Base-by-base conservation (phyloP, 2,113 vertebrate genomes). In the Sebastes schlegelii region DNA sequence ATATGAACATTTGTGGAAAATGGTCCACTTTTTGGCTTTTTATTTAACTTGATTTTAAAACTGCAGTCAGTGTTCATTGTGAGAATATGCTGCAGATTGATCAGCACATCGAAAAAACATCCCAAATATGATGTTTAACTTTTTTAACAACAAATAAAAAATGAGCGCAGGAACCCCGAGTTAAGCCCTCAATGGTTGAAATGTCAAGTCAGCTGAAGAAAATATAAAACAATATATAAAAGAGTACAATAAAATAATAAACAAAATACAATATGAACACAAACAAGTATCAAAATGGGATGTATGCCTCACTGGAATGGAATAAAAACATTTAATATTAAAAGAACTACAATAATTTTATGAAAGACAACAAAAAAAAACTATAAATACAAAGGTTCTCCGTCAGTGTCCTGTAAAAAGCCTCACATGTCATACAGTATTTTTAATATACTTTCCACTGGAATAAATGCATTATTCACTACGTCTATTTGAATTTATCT, bases 371-470 rank as follows among this genome's bases (percentile, higher is more conserved):
- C 63, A 55, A 68, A 62, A 86, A 73, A 82, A 86, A 81, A 83
- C 84, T 91, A 90, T 92, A 94, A 92, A 94, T 93, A 94, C 83
- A 91, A 77, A 80, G 64, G 68, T 86, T 82, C 61, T 82, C 66
- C 42, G 43, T 93, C 86, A 87, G 83, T 91, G 91, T 93, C 92
- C 91, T 84, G 90, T 87, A 82, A 82, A 90, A 90, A 91, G 83
- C 86, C 88, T 90, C 89, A 76, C 60, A 40, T 71, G 52, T 86
- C 66, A 61, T 83, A 77, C 26, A 26, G 26, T 26, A 26, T 26
- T 66, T 86, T 86, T 42, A 80, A 82, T 71, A 83, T 17, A 65
- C 61, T 57, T 77, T 87, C 26, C 34, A 79, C 54, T 82, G 62
- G 43, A 89, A 73, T 81, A 71, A 83, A 88, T 60, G 66, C 64